A percentile compares a stretch with the other conserved stretches of the same genome.
Evolutionary conservation across 1,140 invertebrate species (phyloP).

Genomic region (Gonatopus flavifemur): DNA sequence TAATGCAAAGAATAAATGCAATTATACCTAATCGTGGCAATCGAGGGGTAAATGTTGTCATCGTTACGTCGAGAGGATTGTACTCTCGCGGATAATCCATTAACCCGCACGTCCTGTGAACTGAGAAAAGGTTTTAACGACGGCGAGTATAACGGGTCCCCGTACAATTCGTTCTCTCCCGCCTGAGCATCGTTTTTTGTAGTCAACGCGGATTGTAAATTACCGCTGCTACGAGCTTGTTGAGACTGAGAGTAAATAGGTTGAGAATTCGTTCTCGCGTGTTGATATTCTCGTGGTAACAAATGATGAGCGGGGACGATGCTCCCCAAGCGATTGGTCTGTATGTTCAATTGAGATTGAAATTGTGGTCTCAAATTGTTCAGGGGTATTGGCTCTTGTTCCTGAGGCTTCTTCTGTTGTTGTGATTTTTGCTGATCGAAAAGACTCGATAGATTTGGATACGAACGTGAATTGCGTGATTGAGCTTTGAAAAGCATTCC

Average conservation of each 20-base stretch:
- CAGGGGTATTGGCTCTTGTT: slow-evolving; percentile 9
- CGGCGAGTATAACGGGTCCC: slow-evolving; percentile 52
- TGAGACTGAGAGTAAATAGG: slow-evolving; percentile 29
- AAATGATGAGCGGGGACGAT: slow-evolving; percentile 10
- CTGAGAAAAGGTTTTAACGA: slow-evolving; percentile 55
- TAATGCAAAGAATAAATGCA: not conserved
- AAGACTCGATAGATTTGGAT: slow-evolving; percentile 48
- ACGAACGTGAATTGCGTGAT: slow-evolving; percentile 51
- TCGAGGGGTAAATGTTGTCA: slow-evolving; percentile 17
- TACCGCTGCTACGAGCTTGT: slow-evolving; percentile 36
- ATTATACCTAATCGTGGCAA: slow-evolving; percentile 6
- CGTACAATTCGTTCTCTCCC: slow-evolving; percentile 34
- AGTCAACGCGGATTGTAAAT: slow-evolving; percentile 23
- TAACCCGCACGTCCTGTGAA: slow-evolving; percentile 51
- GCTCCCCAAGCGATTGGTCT: slow-evolving; percentile 13
- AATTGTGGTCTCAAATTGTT: slow-evolving; percentile 33
- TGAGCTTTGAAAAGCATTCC: slow-evolving; percentile 45
- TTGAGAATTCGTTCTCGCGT: slow-evolving; percentile 34
- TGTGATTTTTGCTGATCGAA: slow-evolving; percentile 18
- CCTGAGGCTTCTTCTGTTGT: slow-evolving; percentile 5
- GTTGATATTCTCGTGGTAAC: slow-evolving; percentile 15
- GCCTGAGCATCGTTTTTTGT: slow-evolving; percentile 24
- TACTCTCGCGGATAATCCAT: slow-evolving; percentile 34
- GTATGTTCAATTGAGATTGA: slow-evolving; percentile 45
- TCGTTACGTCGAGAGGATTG: slow-evolving; percentile 1